phyloP scores from a whole-genome alignment of 2,888 invertebrate genomes.

The Leptothorax acervorum region DNA sequence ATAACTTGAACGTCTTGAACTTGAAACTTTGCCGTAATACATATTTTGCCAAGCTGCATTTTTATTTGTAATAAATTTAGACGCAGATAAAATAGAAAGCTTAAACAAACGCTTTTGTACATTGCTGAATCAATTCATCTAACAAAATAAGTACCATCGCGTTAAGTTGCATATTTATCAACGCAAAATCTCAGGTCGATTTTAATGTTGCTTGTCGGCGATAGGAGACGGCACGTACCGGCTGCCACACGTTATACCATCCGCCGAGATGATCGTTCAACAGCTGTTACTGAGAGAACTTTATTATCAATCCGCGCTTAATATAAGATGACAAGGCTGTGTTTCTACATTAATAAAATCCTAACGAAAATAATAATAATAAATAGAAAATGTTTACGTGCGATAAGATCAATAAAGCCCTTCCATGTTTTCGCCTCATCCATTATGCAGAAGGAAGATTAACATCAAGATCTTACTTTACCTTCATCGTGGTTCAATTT shows the following conservation, averaged over 20 bases:
- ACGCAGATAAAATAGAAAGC: not conserved
- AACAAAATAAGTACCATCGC: conserved; percentile 1
- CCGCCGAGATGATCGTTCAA: conserved; percentile 28
- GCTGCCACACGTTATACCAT: conserved; percentile 41
- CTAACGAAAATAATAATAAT: not conserved
- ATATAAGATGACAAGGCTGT: not conserved
- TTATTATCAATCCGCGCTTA: conserved; percentile 19
- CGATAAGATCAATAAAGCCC: not conserved
- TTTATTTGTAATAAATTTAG: not conserved
- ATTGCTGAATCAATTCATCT: not conserved
- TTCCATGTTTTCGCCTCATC: not conserved
- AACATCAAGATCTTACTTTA: conserved; percentile 39
- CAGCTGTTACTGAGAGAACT: conserved; percentile 1
- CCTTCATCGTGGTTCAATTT: not conserved
- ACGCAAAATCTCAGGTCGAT: conserved; percentile 19
- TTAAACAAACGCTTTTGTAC: not conserved
- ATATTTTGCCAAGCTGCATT: not conserved
- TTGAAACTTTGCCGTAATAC: not conserved
- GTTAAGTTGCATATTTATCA: conserved; percentile 41
- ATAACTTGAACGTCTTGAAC: not conserved
- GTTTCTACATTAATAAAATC: not conserved
- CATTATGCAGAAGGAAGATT: conserved; percentile 39
- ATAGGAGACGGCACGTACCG: conserved; percentile 57
- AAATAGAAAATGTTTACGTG: not conserved
- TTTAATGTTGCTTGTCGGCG: conserved; percentile 51